These are phyloP conservation scores for Brenthis ino DNA, from an alignment of 2,888 invertebrate genomes.

Conservation along the genomic window DNA sequence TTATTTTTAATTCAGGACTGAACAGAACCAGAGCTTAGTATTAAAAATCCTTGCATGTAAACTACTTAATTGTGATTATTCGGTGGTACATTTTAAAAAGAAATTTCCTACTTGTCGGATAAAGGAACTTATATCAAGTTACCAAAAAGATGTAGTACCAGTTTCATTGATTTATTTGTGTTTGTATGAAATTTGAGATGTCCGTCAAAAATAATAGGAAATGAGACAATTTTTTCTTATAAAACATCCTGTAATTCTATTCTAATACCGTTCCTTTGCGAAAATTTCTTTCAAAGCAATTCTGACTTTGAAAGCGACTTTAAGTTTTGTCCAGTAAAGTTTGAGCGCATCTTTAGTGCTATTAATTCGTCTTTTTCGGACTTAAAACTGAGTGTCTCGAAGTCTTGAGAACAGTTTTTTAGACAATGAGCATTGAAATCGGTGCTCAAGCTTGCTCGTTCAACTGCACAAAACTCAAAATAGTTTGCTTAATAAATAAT, in stretches of 20 bases:
- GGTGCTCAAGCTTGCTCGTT: slow-evolving; percentile 8
- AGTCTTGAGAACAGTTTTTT: slow-evolving; percentile 40
- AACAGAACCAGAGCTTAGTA: too few species aligned
- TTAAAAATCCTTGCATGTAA: too few species aligned
- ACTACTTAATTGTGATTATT: too few species aligned
- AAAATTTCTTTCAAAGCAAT: slow-evolving; percentile 59
- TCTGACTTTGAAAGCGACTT: slow-evolving; percentile 44
- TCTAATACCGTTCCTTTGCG: slow-evolving; percentile 59
- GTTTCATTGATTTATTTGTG: slow-evolving; percentile 24
- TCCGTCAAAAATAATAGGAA: slow-evolving; percentile 53
- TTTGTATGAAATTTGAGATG: slow-evolving; percentile 25
- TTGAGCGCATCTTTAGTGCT: slow-evolving; percentile 55
- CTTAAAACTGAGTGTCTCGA: slow-evolving; percentile 49
- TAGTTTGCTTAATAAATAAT: slow-evolving; percentile 5
- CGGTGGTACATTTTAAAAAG: too few species aligned
- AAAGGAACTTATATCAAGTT: slow-evolving; percentile 4
- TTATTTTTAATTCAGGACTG: too few species aligned
- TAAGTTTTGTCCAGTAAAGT: slow-evolving; percentile 47
- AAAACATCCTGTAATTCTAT: slow-evolving; percentile 59
- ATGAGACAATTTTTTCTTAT: slow-evolving; percentile 60
- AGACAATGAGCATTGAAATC: slow-evolving; percentile 39
- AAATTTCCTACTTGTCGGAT: background rate
- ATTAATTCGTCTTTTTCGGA: slow-evolving; percentile 49
- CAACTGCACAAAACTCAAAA: slow-evolving; percentile 7
- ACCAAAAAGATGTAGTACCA: slow-evolving; percentile 2